A percentile compares a stretch with the other conserved stretches of the same genome.
These are phyloP conservation scores for Protophormia terraenovae DNA, from an alignment of 2,888 invertebrate genomes.

Conservation along the genomic window DNA sequence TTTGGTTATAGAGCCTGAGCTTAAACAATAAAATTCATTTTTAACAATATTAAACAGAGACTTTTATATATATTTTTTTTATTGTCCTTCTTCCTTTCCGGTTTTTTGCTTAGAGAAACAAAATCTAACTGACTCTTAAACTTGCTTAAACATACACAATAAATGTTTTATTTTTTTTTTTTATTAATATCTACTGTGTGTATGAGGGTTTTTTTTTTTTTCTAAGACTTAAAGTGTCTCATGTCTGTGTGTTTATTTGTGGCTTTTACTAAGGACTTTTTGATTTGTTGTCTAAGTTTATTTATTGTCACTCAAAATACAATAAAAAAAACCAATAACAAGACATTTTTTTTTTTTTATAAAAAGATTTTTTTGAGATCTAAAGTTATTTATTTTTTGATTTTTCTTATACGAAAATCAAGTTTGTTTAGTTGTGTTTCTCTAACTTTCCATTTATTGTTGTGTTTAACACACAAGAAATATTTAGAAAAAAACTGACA, in stretches of 20 bases:
- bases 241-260: conserved; percentile 44
- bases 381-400: neutral
- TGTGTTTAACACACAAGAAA: conserved; percentile 39
- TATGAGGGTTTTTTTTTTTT: neutral
- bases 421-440: neutral
- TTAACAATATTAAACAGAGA: conserved; percentile 39
- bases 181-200: neutral
- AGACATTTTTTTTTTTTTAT: neutral
- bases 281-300: conserved; percentile 68
- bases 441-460: conserved; percentile 15
- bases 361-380: conserved; percentile 13
- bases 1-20: conserved; percentile 2
- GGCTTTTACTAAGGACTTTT: conserved; percentile 66
- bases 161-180: neutral
- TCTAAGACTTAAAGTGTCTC: conserved; percentile 5
- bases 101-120: neutral
- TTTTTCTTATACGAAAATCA: neutral
- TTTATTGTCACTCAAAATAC: conserved; percentile 66
- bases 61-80: conserved; percentile 30
- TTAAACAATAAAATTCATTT: conserved; percentile 38
- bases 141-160: neutral
- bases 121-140: neutral
- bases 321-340: conserved; percentile 24
- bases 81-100: neutral
- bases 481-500: neutral